Percentiles rank a stretch among this genome's conserved stretches.
Conservation (phyloP, 2,888 invertebrate species). For the Hesperia comma region DNA sequence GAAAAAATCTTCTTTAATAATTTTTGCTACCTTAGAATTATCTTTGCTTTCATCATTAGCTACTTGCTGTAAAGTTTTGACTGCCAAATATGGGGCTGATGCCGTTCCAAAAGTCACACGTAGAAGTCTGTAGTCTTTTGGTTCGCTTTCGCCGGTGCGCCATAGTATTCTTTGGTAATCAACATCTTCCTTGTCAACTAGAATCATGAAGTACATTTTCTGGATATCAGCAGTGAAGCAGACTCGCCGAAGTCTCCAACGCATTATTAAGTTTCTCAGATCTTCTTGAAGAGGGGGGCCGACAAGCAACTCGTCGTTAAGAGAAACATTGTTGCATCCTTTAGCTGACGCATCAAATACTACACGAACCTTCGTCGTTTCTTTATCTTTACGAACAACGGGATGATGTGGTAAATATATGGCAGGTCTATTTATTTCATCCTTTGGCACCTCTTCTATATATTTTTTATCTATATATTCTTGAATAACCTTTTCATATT, state of each 20-base stretch:
- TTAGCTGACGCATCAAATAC: conserved; percentile 37
- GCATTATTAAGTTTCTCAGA: conserved; percentile 11
- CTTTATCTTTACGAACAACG: conserved; percentile 28
- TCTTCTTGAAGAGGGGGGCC: conserved; percentile 38
- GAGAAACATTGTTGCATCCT: conserved; percentile 30
- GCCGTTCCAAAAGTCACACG: conserved; percentile 35
- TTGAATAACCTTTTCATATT: conserved; percentile 27
- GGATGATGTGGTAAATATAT: conserved; percentile 39
- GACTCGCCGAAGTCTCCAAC: conserved; percentile 3
- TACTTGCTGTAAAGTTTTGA: conserved; percentile 28
- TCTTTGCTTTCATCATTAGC: conserved; percentile 27
- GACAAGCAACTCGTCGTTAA: conserved; percentile 35
- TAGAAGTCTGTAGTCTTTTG: conserved; percentile 29
- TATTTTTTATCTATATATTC: conserved; percentile 27
- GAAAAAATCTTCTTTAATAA: conserved; percentile 25
- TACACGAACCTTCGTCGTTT: conserved; percentile 31
- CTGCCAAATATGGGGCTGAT: no score
- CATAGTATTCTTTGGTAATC: conserved; percentile 32
- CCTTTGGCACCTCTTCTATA: conserved; percentile 25
- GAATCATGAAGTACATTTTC: conserved; percentile 46
- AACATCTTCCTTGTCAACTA: conserved; percentile 26
- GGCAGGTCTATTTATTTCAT: conserved; percentile 20
- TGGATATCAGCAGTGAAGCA: conserved; percentile 3
- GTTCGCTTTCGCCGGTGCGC: conserved; percentile 15
- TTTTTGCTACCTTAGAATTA: conserved; percentile 18